Percentiles rank a stretch among this genome's conserved stretches.
Conservation (phyloP, 2,113 vertebrate genomes). For the Recurvirostra avosetta region DNA sequence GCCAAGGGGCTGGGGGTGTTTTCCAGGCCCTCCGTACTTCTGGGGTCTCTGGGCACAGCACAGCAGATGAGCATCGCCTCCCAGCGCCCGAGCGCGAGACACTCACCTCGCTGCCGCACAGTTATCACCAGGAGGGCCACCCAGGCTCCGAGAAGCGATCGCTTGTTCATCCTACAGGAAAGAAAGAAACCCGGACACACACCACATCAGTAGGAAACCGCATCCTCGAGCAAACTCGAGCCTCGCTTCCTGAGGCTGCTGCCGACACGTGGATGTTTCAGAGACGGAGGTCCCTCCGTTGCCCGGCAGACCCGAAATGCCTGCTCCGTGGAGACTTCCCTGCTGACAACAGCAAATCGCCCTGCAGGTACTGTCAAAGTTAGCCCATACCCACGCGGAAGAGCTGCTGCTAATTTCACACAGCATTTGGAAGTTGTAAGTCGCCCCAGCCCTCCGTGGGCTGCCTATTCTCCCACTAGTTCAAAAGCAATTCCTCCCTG, state of each 20-base stretch:
- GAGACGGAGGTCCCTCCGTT: background rate
- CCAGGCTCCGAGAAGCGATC: conserved; percentile 70
- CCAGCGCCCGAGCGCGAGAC: background rate
- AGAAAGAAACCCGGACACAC: conserved; percentile 18
- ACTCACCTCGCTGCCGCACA: conserved; percentile 71
- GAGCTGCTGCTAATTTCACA: background rate
- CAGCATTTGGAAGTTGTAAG: background rate
- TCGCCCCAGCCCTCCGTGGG: rapidly evolving
- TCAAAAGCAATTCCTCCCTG: background rate
- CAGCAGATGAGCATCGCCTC: background rate
- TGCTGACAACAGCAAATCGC: background rate
- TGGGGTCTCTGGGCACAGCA: background rate
- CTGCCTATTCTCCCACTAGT: background rate
- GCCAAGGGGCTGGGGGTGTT: background rate
- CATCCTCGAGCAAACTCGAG: background rate
- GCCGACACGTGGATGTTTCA: background rate
- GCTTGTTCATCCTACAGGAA: conserved; percentile 76
- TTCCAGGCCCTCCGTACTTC: no score
- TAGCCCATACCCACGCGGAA: background rate
- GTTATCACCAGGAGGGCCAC: conserved; percentile 72
- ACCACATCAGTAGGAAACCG: background rate
- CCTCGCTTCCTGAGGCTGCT: background rate
- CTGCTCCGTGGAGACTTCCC: background rate
- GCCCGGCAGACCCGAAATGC: background rate
- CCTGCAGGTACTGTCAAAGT: background rate